Evolutionary conservation across 2,888 invertebrate genomes (phyloP).

Genomic region (Lasioglossum oenotherae): DNA sequence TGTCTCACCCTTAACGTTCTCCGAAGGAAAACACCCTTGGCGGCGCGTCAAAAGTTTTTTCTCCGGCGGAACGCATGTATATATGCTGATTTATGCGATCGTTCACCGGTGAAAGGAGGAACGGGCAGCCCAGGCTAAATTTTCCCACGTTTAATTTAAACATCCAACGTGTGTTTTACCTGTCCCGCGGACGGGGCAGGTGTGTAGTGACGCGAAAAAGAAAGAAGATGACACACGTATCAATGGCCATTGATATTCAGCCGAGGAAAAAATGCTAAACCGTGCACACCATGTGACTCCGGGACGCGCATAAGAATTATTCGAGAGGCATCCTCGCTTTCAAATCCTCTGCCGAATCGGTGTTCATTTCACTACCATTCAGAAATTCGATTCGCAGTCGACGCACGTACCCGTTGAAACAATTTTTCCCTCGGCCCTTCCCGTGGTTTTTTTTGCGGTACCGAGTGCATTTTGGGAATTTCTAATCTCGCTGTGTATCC

Average conservation of each 20-base stretch:
- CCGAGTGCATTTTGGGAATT: neutral
- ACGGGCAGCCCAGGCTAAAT: constrained; percentile 59
- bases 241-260: constrained; percentile 66
- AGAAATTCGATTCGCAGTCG: neutral
- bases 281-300: constrained; percentile 19
- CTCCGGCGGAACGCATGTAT: constrained; percentile 80
- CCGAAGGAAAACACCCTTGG: constrained; percentile 68
- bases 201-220: constrained; percentile 68
- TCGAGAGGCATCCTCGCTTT: neutral
- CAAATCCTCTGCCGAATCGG: neutral
- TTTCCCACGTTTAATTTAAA: constrained; percentile 70
- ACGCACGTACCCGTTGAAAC: neutral
- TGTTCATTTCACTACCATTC: neutral
- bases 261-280: constrained; percentile 46
- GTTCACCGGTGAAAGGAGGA: constrained; percentile 69
- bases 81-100: constrained; percentile 82
- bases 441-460: neutral
- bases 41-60: constrained; percentile 76
- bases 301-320: constrained; percentile 14
- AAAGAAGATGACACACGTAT: constrained; percentile 65
- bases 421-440: neutral
- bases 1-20: constrained; percentile 68
- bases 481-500: neutral
- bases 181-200: constrained; percentile 61
- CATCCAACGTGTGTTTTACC: constrained; percentile 63